Base-by-base conservation (phyloP, 2,113 vertebrate species). In the Salminus brasiliensis region DNA sequence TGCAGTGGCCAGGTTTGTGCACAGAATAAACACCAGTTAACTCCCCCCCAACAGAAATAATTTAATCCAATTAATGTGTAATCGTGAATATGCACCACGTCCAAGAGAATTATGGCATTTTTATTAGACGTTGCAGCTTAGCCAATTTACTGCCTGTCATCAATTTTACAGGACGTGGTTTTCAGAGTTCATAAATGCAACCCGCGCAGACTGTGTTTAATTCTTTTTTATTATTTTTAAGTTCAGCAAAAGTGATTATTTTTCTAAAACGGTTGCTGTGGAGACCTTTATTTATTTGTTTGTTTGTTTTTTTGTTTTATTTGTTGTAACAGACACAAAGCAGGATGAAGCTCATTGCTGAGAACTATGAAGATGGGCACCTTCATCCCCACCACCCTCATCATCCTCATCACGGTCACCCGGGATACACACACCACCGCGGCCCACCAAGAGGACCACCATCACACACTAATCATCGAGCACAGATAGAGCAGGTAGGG, bases 301-400 rank as follows among this genome's bases (percentile, higher is more conserved):
- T n/a, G n/a, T n/a, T n/a, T n/a, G n/a, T n/a, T 60, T 62, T 6
- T 53, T 6, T 10, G 63, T 69, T 77, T 25, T 52, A 80, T 71
- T 69, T 21, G 43, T 36, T 88, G 91, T 21, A 57, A 2, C 90
- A 99, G 97, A 98, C 96, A 18, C 97, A 99, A 80, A 99, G 96
- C 84, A 94, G 97, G 85, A 98, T 98, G 97, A 98, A 99, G 89
- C 87, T 98, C 87, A 96, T 98, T 88, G 93, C 96, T 0, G 97
- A 98, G 88, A 96, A 93, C 89, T 97, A 97, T 0, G 96, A 98
- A 23, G 96, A 99, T 62, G 96, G 97, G 29, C 95, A 96, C 71
- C 92, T 93, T 34, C 95, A 95, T 85, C 94, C 94, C 47, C 95
- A 96, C 79, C 95, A 94, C 70, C 93, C 95, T 73, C 95, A 95